Evolutionary conservation across 2,888 invertebrate genomes (phyloP), one percentile per base, ranked within the genome.

Genomic region (Scaptodrosophila latifasciaeformis): DNA sequence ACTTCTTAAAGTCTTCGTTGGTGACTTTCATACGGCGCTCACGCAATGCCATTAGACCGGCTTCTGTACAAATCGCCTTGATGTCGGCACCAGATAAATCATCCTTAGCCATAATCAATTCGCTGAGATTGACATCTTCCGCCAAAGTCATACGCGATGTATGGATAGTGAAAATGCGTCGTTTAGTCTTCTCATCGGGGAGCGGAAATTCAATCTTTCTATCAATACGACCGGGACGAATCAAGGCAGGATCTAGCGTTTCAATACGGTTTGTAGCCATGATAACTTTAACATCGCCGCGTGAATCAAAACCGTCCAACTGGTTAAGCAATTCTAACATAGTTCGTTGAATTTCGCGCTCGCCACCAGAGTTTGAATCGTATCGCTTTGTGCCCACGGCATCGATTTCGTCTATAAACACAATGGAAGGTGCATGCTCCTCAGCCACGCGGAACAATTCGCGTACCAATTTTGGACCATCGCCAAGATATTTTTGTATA

Each of bases 391-490:
- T 99, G 54, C 99, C 99, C 10, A 99, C 96, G 21, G 99, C 99
- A 89, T 99, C 99, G 80, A 99, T 99, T 90, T 99, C 99, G 89
- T 99, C 99, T 78, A 99, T 99, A 84, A 99, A 99, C 9, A 99
- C 98, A 86, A 99, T 99, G 1, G 99, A 98, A 0, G 99, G 99
- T 0, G 99, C 98, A 88, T 99, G 97, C 84, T 99, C 99, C 85
- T 99, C 99, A 0, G 99, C 99, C n/a, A 99, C 99, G 75, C 99
- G 90, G 87, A 99, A 99, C 57, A 99, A 87, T 85, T 99, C 99
- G 51, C 99, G 90, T 1, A 99, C 99, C 59, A 99, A 88, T 88
- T 99, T 99, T 0, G 99, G 99, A 0, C 99, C 99, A 88, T 99
- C 99, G 62, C 99, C 99, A 88, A 98, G 89, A 87, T 99, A 99